Conservation (phyloP, 2,797 vertebrate genomes). For the Periparus ater region DNA sequence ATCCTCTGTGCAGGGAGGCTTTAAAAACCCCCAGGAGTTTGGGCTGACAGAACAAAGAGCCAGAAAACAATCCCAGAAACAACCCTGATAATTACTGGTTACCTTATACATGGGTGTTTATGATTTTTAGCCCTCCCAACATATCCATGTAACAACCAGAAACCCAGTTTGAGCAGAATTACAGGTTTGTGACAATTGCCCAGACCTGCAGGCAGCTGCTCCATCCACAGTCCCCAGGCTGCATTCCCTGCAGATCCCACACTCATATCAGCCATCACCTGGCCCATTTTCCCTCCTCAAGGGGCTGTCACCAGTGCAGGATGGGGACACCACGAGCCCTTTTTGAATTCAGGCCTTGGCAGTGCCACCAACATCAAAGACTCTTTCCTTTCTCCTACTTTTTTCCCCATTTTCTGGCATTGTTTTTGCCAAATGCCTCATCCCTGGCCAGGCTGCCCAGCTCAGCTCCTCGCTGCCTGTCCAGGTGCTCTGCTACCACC, state of each 20-base stretch:
- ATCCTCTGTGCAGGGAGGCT: not conserved
- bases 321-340: not conserved
- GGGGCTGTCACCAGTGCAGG: not conserved
- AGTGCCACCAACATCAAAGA: not conserved
- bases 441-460: not conserved
- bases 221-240: not conserved
- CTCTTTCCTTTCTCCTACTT: not conserved
- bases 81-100: not conserved
- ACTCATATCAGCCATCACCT: not conserved
- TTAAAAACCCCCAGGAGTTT: not conserved
- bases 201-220: not conserved
- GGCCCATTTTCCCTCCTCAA: not conserved
- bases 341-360: not conserved
- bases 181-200: not conserved
- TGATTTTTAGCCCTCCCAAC: not conserved
- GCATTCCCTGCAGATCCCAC: not conserved
- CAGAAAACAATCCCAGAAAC: not conserved
- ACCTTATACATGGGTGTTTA: not conserved
- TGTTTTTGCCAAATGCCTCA: not conserved
- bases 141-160: not conserved
- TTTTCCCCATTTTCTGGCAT: not conserved
- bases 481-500: not conserved
- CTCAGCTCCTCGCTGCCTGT: not conserved
- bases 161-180: not conserved
- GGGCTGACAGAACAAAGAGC: not conserved